phyloP scores from a whole-genome alignment of 2,888 invertebrate species.

The Drosophila aldrichi region DNA sequence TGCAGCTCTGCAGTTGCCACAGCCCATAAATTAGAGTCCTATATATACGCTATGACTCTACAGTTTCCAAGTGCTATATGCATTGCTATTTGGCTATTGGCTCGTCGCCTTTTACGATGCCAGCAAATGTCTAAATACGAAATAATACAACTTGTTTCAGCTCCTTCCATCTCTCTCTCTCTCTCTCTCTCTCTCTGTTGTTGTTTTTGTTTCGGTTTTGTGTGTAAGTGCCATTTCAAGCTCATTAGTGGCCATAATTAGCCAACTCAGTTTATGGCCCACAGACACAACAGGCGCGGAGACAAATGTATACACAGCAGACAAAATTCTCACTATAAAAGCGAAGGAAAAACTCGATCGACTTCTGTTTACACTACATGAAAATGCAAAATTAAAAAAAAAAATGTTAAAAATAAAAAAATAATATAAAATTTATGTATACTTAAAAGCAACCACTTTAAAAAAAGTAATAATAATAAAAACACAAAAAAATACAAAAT shows the following conservation, averaged over 20 bases:
- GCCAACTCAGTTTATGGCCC: slow-evolving; percentile 74
- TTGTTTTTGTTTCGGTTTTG: slow-evolving; percentile 36
- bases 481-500: too few relatives aligned
- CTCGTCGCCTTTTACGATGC: slow-evolving; percentile 36
- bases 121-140: slow-evolving; percentile 51
- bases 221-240: slow-evolving; percentile 78
- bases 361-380: slow-evolving; percentile 9
- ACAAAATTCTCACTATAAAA: slow-evolving; percentile 16
- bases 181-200: not conserved
- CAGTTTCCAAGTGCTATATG: slow-evolving; percentile 38
- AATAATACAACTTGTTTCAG: slow-evolving; percentile 23
- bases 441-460: too few relatives aligned
- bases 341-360: not conserved
- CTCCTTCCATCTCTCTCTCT: slow-evolving; percentile 3
- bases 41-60: slow-evolving; percentile 1
- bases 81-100: slow-evolving; percentile 45
- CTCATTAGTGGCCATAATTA: slow-evolving; percentile 80
- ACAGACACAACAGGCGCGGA: slow-evolving; percentile 63
- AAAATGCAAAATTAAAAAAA: too few relatives aligned
- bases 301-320: slow-evolving; percentile 43
- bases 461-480: too few relatives aligned
- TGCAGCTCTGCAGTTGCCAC: slow-evolving; percentile 41
- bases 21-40: slow-evolving; percentile 46
- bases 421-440: too few relatives aligned
- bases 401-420: too few relatives aligned